Evolutionary conservation across 2,888 invertebrate genomes (phyloP).

Genomic region (Cheilosia vernalis): DNA sequence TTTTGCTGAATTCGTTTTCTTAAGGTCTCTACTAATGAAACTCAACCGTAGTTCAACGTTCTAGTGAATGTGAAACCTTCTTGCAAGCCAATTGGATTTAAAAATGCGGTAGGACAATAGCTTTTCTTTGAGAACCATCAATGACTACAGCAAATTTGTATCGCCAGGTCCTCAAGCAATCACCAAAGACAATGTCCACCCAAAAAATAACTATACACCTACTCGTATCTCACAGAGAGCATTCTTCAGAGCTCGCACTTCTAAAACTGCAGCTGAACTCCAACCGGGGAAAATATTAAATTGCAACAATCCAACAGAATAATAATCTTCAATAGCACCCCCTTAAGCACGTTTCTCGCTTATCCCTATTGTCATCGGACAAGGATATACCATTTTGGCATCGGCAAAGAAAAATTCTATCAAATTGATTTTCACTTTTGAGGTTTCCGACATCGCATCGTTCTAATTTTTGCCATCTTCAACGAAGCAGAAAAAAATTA

Average conservation of each 20-base stretch:
- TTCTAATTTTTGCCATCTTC: slow-evolving; percentile 8
- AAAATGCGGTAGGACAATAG: no score
- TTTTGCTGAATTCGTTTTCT: neutral
- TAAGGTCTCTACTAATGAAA: no score
- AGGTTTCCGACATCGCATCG: slow-evolving; percentile 17
- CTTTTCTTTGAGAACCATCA: no score
- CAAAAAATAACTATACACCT: neutral
- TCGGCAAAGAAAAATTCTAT: slow-evolving; percentile 1
- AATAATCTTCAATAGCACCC: slow-evolving; percentile 24
- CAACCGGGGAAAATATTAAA: neutral
- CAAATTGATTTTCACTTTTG: slow-evolving; percentile 47
- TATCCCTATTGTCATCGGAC: slow-evolving; percentile 15
- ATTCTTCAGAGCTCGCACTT: slow-evolving; percentile 4
- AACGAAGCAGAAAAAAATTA: slow-evolving; percentile 2
- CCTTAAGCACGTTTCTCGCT: slow-evolving; percentile 44
- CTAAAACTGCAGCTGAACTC: neutral
- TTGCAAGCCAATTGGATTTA: no score
- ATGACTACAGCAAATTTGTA: no score
- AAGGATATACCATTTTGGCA: slow-evolving; percentile 17
- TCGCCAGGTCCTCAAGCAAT: slow-evolving; percentile 1
- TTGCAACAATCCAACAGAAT: slow-evolving; percentile 6
- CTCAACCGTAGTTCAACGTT: no score
- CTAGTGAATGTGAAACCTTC: no score
- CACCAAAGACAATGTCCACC: neutral
- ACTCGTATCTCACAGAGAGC: neutral